Base-by-base conservation (phyloP, 2,113 vertebrate species). In the Nothocercus nigrocapillus region DNA sequence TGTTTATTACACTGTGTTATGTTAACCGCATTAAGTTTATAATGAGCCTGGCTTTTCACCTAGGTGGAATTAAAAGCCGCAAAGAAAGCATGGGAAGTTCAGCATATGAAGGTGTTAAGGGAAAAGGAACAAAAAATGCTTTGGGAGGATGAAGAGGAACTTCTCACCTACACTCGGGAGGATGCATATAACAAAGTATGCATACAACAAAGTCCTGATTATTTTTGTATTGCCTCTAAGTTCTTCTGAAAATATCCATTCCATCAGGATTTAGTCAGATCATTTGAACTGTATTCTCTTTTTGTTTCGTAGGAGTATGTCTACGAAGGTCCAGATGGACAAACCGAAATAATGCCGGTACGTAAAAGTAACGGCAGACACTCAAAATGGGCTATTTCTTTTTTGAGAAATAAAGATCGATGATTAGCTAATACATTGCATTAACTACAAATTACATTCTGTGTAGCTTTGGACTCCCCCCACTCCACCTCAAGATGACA, bases 261-360 rank as follows among this genome's bases (percentile, higher is more conserved):
- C 28, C 54, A 62, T 80, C 28, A 63, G n/a, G 6, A 34, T 83
- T 93, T 79, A 78, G 13, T 47, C 68, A 21, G 5, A 32, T 82
- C 49, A 64, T 90, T 77, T 82, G 42, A 85, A 49, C 20, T 79
- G 11, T 77, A 7, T 85, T 93, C 81, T 89, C 69, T 78, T 73
- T 78, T 36, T 74, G 38, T 34, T 63, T 6, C 94, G 88, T 94
- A 99, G 99, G 99, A 99, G 84, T 99, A 99, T 70, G 98, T 99
- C 40, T 99, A 98, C 73, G 98, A 99, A 91, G 98, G 97, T 40
- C 98, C 98, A 86, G 98, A 99, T 63, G 98, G 98, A 51, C 98
- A 99, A 89, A 98, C 98, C 0, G 99, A 99, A 97, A 98, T 99
- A 85, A 99, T 99, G 99, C 98, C 99, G 32, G 99, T 99, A 97